A percentile compares a stretch with the other conserved stretches of the same genome.
Evolutionary conservation across 2,113 vertebrate species (phyloP).

Genomic region (Semicossyphus pulcher): DNA sequence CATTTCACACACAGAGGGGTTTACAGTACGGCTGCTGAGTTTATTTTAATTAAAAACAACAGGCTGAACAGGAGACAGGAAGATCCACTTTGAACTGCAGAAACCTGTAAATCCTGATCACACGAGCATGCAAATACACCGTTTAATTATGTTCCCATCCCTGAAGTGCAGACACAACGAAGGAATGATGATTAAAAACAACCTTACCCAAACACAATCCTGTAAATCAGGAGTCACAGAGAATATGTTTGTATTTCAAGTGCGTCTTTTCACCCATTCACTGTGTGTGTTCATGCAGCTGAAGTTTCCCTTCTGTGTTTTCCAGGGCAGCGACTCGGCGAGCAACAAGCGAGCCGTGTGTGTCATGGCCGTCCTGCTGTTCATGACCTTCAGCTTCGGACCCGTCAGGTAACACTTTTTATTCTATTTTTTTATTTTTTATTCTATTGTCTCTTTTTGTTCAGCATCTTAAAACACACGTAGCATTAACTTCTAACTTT

Average conservation of each 20-base stretch:
- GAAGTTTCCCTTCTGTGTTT: neutral
- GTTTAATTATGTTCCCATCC: too few relatives aligned
- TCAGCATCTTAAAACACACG: too few relatives aligned
- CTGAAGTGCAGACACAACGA: too few relatives aligned
- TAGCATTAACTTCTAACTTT: too few relatives aligned
- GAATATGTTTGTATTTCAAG: too few relatives aligned
- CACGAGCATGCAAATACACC: neutral
- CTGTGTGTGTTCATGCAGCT: neutral
- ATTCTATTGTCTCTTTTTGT: too few relatives aligned
- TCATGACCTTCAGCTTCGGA: slow-evolving; percentile 92
- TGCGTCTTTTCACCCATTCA: too few relatives aligned
- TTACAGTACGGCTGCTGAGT: neutral
- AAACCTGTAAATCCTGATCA: neutral
- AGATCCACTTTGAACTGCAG: too few relatives aligned
- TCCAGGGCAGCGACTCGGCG: slow-evolving; percentile 79
- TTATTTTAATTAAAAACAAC: neutral
- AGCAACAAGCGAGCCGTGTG: slow-evolving; percentile 89
- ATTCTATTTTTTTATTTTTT: too few relatives aligned
- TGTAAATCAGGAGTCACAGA: too few relatives aligned
- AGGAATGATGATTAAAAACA: too few relatives aligned
- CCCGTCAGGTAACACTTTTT: slow-evolving; percentile 91
- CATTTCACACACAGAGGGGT: neutral
- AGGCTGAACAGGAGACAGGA: neutral
- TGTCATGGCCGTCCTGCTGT: slow-evolving; percentile 90
- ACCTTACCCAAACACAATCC: too few relatives aligned